Percentiles rank a stretch among this genome's conserved stretches.
Conservation (phyloP, 2,113 vertebrate species). For the Eulacestoma nigropectus region DNA sequence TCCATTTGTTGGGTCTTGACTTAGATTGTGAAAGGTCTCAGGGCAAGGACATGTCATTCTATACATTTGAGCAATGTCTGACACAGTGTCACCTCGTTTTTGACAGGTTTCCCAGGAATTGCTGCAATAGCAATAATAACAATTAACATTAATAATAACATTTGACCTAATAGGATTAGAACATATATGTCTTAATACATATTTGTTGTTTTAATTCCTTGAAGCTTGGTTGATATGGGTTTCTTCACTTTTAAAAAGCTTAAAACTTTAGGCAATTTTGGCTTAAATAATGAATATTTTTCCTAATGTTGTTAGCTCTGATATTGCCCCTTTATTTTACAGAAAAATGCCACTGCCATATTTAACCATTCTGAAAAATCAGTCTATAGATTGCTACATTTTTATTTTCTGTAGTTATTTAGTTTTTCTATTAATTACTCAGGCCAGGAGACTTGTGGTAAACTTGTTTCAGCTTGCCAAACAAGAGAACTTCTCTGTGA, state of each 20-base stretch:
- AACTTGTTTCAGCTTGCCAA: not conserved
- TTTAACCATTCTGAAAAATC: not conserved
- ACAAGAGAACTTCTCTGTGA: not conserved
- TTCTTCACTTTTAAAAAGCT: not conserved
- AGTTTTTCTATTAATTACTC: not conserved
- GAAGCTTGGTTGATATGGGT: accelerated
- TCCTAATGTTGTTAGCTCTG: not conserved
- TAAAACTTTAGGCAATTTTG: not conserved
- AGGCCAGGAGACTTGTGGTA: not conserved
- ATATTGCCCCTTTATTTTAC: not conserved
- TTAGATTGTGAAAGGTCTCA: constrained; percentile 1
- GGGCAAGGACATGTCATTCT: constrained; percentile 8
- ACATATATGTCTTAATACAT: not conserved
- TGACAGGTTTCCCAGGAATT: not conserved
- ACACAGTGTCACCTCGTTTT: not conserved
- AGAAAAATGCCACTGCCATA: not conserved
- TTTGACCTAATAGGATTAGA: not conserved
- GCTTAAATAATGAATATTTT: not conserved
- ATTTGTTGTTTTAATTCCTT: not conserved
- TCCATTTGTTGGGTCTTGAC: not conserved
- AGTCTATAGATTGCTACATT: not conserved
- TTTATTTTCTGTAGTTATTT: not conserved
- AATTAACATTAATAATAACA: not conserved
- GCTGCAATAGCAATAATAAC: not conserved
- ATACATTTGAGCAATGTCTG: not conserved